These are phyloP conservation scores for Marmota flaviventris DNA, from an alignment of 2,113 vertebrate genomes.

Conservation along the genomic window DNA sequence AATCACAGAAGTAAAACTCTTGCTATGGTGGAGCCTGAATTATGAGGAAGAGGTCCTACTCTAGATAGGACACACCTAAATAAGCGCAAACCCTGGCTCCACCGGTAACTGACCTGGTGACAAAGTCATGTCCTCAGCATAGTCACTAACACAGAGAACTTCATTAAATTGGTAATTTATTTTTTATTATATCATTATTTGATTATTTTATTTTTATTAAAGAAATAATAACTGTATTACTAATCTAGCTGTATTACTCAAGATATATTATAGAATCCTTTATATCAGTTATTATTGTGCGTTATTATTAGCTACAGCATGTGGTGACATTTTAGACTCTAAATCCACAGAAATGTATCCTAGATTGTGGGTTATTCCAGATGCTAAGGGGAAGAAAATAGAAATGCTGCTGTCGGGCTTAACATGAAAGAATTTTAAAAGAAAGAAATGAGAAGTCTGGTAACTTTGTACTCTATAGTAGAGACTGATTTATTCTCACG, in stretches of 20 bases:
- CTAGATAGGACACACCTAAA: background rate
- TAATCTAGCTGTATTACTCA: background rate
- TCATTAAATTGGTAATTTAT: background rate
- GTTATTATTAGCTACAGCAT: conserved; percentile 81
- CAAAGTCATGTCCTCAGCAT: background rate
- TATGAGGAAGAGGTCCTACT: fast-evolving
- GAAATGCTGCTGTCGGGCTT: conserved; percentile 41
- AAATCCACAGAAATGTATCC: conserved; percentile 74
- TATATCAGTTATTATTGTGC: conserved; percentile 77
- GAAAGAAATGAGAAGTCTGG: conserved; percentile 18
- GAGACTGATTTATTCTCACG: background rate
- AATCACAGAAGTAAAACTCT: background rate
- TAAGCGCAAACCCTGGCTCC: background rate
- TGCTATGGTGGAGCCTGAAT: background rate
- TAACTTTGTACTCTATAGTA: background rate
- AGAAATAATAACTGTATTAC: background rate
- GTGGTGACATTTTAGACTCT: conserved; percentile 80
- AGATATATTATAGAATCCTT: background rate
- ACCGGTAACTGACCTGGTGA: background rate
- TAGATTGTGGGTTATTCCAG: conserved; percentile 69
- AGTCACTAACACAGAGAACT: background rate
- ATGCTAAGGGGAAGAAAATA: conserved; percentile 46
- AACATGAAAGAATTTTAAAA: background rate
- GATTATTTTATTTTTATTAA: background rate
- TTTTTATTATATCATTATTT: background rate